These are phyloP conservation scores for Vipera latastei DNA, from an alignment of 2,797 vertebrate species.

Conservation along the genomic window DNA sequence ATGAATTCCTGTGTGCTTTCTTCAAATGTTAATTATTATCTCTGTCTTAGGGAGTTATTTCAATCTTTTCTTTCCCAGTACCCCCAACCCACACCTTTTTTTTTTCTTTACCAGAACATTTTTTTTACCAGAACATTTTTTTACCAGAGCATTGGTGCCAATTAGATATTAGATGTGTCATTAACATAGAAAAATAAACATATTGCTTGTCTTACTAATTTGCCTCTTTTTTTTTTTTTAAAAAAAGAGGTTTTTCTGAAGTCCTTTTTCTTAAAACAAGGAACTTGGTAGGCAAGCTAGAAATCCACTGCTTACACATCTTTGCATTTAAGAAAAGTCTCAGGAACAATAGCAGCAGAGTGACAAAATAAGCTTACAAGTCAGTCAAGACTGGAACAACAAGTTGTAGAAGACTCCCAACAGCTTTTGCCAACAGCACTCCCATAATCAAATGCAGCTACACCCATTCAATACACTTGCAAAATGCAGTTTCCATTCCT, in stretches of 20 bases:
- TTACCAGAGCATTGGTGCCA: neutral
- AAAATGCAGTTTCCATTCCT: conserved; percentile 25
- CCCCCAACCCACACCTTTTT: neutral
- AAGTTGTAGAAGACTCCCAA: conserved; percentile 33
- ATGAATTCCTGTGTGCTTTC: neutral
- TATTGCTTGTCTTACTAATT: neutral
- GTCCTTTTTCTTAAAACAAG: conserved; percentile 48
- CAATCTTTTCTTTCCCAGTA: neutral
- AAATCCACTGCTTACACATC: conserved; percentile 53
- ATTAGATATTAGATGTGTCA: neutral
- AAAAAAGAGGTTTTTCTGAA: conserved; percentile 51
- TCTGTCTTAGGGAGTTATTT: neutral
- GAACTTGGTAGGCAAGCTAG: conserved; percentile 38
- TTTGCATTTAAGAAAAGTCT: conserved; percentile 49
- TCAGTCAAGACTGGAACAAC: conserved; percentile 49
- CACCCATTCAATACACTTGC: conserved; percentile 34
- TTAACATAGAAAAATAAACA: neutral
- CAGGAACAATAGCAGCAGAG: conserved; percentile 49
- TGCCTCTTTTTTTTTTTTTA: neutral
- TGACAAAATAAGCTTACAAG: conserved; percentile 51
- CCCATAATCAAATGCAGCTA: conserved; percentile 34
- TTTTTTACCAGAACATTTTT: too few relatives aligned
- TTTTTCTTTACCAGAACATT: neutral
- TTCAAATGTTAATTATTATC: neutral
- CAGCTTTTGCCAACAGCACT: conserved; percentile 43